Conservation (phyloP, 2,113 vertebrate genomes). For the Varanus salvator region DNA sequence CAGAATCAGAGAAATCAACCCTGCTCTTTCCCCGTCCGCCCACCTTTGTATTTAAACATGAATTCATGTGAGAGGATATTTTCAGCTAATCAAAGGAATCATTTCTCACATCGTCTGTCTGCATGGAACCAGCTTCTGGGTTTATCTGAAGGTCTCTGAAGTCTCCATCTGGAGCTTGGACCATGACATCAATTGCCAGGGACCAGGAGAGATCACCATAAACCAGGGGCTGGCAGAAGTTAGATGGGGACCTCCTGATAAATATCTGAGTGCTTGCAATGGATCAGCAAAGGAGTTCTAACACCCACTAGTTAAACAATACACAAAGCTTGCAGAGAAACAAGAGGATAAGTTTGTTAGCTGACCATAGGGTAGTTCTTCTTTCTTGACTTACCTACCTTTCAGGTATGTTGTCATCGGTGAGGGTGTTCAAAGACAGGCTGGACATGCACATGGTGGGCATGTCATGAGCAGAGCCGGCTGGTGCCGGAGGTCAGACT, state of each 20-base stretch:
- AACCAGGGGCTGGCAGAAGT: not conserved
- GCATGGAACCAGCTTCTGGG: not conserved
- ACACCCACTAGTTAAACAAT: too few species aligned
- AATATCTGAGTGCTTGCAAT: not conserved
- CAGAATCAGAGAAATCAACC: not conserved
- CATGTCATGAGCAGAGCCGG: too few species aligned
- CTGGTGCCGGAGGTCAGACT: too few species aligned
- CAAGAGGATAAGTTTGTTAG: not conserved
- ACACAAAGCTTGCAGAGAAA: not conserved
- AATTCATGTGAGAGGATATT: not conserved
- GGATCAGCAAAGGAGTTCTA: too few species aligned
- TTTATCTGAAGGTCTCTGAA: not conserved
- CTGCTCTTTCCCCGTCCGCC: not conserved
- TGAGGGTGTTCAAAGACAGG: too few species aligned
- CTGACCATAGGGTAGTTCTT: not conserved
- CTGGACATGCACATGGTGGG: too few species aligned
- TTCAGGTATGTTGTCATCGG: not conserved
- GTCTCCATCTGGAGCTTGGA: not conserved
- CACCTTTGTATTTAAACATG: slow-evolving; percentile 13
- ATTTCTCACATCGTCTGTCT: not conserved
- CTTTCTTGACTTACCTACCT: not conserved
- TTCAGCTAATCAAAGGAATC: too few species aligned
- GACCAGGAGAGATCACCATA: not conserved
- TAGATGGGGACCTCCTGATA: not conserved
- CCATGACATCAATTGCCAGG: not conserved